Evolutionary conservation across 2,797 vertebrate species (phyloP), one percentile per base, ranked within the genome.

Genomic region (Typhlichthys eigenmanni): DNA sequence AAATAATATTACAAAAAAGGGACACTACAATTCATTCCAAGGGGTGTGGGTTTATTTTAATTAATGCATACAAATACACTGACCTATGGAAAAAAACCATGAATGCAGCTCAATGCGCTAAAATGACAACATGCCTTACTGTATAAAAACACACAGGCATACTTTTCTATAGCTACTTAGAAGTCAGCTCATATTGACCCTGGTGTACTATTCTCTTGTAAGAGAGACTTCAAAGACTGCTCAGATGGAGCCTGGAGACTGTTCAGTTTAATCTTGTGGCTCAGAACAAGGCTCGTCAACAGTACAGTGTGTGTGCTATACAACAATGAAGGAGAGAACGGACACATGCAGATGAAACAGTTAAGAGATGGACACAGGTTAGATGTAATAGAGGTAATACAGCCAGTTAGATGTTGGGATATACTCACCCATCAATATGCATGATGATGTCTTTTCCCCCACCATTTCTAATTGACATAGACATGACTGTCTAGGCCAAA

Each of bases 191-290:
- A n/a, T 32, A 62, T 65, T 72, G n/a, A 46, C 32, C 54, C 66
- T 64, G 24, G 61, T 68, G 60, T 24, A 55, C 24, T 55, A 70
- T 69, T 64, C 60, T 69, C 66, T 17, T 63, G 43, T 78, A 60
- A 34, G 24, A 49, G 48, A 34, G 59, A 45, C 62, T 61, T 68
- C 62, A 58, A 63, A 55, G 53, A 62, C 24, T n/a, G 47, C 62
- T 58, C 64, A 69, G 58, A 65, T 2, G 4, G 10, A 0, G 38
- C 24, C 64, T 49, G 34, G 69, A 62, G 65, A 70, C 47, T 0
- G 0, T 2, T 29, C 9, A 14, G 48, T 64, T 74, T 74, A 9
- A 70, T 83, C 69, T 62, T 62, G 67, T 61, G 45, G 56, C 47
- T 2, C 52, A 60, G 56, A 69, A 56, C 60, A 53, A 66, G 66